Base-by-base conservation (phyloP, 1,140 invertebrate genomes). In the Pseudoatta argentina region DNA sequence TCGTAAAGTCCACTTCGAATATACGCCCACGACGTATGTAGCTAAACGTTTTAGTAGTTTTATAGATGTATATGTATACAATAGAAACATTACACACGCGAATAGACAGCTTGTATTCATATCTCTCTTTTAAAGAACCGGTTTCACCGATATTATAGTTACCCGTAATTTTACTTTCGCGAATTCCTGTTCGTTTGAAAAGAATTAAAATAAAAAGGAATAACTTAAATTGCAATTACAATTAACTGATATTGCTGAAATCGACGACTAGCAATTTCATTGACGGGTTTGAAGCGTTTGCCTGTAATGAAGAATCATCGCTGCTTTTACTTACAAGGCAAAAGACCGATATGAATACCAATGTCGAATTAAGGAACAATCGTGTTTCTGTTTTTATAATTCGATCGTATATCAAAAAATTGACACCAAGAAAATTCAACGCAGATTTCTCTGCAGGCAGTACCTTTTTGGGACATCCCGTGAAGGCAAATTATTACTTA, bases 11-110 rank as follows among this genome's bases (percentile, higher is more conserved):
- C 53, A 57, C 67, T 88, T 90, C 81, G 72, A 71, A 76, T 53
- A 73, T 67, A 53, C 51, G 66, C 63, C 57, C 21, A 63, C 81
- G 55, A 89, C 64, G 34, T 82, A 77, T 27, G 59, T 72, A 82
- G 71, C 73, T 85, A 55, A 67, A 78, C 63, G 51, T 77, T 57
- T 89, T 90, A 75, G 71, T 63, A 53, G 82, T 78, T 57, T 67
- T 55, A 59, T 87, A 89, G 48, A 57, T 81, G 75, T 75, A 83
- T 16, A 83, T 16, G 79, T 87, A 76, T 87, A 83, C 57, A 71
- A 57, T 53, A 59, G 57, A 53, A 24, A 24, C 18, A 63, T 48
- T 44, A 88, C 18, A 69, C 39, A 83, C 6, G 24, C 39, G n/a
- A 57, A 24, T 18, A 39, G 30, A 71, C 71, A 71, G 27, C 44